Evolutionary conservation across 2,113 vertebrate species (phyloP).

Genomic region (Hydrolagus affinis): DNA sequence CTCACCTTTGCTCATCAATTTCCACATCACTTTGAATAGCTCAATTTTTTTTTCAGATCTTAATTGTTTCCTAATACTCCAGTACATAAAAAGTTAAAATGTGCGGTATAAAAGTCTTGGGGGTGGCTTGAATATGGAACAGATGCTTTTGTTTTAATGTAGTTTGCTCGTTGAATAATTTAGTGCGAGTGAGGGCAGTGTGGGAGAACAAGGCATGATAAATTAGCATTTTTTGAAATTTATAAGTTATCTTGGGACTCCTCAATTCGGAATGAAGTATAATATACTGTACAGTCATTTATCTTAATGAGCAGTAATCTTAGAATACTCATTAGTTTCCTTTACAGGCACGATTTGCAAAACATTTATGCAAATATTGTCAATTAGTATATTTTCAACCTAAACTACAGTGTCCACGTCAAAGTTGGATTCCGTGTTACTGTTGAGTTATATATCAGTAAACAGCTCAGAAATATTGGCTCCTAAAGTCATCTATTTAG

Average conservation of each 20-base stretch:
- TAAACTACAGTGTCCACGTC: neutral
- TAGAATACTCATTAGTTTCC: neutral
- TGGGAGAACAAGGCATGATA: neutral
- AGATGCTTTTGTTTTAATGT: neutral
- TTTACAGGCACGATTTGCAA: neutral
- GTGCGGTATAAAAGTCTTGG: neutral
- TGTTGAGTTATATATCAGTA: no score
- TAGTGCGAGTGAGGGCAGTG: neutral
- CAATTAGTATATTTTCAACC: neutral
- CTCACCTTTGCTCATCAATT: neutral
- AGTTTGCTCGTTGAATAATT: neutral
- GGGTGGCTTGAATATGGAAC: no score
- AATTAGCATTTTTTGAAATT: neutral
- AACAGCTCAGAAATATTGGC: no score
- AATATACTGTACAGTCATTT: neutral
- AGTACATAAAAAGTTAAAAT: neutral
- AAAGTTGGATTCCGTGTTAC: no score
- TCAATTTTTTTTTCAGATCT: neutral
- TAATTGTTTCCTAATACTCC: neutral
- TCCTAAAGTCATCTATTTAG: no score
- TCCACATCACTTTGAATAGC: neutral
- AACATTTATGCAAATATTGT: neutral
- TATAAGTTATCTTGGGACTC: neutral
- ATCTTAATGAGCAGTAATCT: neutral
- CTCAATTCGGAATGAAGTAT: neutral